A percentile compares a stretch with the other conserved stretches of the same genome.
phyloP scores from a whole-genome alignment of 2,797 vertebrate species.

The Arnoldichthys spilopterus region DNA sequence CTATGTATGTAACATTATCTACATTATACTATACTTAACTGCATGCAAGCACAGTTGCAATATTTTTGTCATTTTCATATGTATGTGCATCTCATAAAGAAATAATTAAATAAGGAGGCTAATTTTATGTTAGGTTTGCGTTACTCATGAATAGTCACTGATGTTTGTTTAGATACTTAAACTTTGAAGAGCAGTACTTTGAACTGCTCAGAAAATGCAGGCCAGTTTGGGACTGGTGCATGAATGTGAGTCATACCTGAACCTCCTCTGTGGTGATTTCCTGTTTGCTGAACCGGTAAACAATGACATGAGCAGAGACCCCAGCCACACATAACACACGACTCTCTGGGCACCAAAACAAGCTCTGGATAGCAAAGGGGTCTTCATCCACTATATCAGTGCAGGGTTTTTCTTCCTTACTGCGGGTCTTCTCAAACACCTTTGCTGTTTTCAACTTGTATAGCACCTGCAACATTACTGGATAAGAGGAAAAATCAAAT shows the following conservation, averaged over 20 bases:
- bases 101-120: not conserved
- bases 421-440: constrained; percentile 92
- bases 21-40: not conserved
- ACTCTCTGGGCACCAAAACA: constrained; percentile 97
- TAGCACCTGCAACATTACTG: constrained; percentile 96
- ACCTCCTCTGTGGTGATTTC: constrained; percentile 90
- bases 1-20: not conserved
- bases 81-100: not conserved
- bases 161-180: too few species aligned
- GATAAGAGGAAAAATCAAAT: not conserved
- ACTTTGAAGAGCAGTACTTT: not conserved
- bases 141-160: too few species aligned
- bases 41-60: not conserved
- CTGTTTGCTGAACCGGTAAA: constrained; percentile 97
- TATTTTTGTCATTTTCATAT: not conserved
- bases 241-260: constrained; percentile 77
- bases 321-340: constrained; percentile 93
- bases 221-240: not conserved
- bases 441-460: constrained; percentile 99
- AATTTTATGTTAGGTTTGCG: too few species aligned
- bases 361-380: constrained; percentile 94
- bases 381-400: constrained; percentile 96
- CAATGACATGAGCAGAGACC: constrained; percentile 93
- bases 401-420: constrained; percentile 90
- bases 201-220: not conserved